phyloP scores from a whole-genome alignment of 2,797 vertebrate genomes.

The Vespertilio murinus region DNA sequence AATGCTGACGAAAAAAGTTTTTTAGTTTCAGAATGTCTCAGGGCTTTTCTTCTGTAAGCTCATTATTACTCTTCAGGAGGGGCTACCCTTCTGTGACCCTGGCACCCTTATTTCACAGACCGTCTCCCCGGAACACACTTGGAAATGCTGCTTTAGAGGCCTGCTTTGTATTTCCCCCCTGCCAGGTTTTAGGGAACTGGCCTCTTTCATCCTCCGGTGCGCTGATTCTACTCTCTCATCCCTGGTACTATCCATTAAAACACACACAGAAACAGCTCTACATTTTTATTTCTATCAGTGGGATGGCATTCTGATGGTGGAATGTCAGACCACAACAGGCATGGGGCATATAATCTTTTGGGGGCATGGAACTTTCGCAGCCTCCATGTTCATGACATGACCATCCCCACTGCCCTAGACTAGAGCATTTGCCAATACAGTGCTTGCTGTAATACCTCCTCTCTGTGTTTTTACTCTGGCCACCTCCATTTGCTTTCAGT shows the following conservation, averaged over 20 bases:
- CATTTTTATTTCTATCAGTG: not conserved
- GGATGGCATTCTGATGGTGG: not conserved
- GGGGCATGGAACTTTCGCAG: not conserved
- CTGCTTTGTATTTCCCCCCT: not conserved
- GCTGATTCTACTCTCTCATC: not conserved
- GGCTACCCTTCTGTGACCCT: not conserved
- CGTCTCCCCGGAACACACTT: not conserved
- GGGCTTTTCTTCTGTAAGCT: not conserved
- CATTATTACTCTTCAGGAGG: not conserved
- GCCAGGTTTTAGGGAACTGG: not conserved
- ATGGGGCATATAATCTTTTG: not conserved
- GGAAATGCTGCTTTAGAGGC: not conserved
- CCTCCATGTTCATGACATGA: not conserved
- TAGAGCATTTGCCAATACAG: not conserved
- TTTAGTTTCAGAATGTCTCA: not conserved
- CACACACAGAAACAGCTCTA: not conserved
- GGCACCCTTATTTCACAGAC: not conserved
- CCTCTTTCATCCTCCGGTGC: not conserved
- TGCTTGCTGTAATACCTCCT: not conserved
- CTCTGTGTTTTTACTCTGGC: not conserved
- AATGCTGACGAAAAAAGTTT: not conserved
- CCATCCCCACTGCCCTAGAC: no score
- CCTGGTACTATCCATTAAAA: accelerated
- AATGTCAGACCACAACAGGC: not conserved
- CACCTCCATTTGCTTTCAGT: not conserved